phyloP scores from a whole-genome alignment of 2,797 vertebrate genomes.

The Semaprochilodus insignis region DNA sequence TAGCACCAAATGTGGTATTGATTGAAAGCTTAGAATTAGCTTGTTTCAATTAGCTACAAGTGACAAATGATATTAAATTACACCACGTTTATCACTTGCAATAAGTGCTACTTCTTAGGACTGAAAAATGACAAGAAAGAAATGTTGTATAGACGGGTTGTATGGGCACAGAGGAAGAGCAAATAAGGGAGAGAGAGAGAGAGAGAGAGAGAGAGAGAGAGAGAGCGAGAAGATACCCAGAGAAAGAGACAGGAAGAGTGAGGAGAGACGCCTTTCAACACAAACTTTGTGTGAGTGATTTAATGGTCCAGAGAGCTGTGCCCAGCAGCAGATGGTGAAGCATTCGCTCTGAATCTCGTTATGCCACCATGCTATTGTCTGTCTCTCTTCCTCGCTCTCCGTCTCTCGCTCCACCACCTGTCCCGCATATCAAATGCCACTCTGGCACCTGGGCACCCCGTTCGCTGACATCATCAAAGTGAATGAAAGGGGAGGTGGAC shows the following conservation, averaged over 20 bases:
- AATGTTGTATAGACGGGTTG: not conserved
- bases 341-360: constrained; percentile 82
- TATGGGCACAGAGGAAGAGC: constrained; percentile 28
- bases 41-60: not conserved
- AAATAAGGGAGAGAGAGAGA: not conserved
- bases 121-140: not conserved
- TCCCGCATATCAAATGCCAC: constrained; percentile 64
- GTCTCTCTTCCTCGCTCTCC: constrained; percentile 56
- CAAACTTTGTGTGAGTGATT: constrained; percentile 55
- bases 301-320: constrained; percentile 53
- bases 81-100: not conserved
- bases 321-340: constrained; percentile 78
- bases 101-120: not conserved
- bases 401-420: constrained; percentile 73
- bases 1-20: not conserved
- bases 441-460: constrained; percentile 68
- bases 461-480: constrained; percentile 77
- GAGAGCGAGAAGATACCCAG: not conserved
- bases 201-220: constrained; percentile 11
- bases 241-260: constrained; percentile 2
- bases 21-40: not conserved
- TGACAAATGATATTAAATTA: not conserved
- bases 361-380: constrained; percentile 67
- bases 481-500: constrained; percentile 61
- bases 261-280: constrained; percentile 34